Percentiles rank a stretch among this genome's conserved stretches.
Conservation (phyloP, 2,797 vertebrate genomes). For the Clarias platycephalus region DNA sequence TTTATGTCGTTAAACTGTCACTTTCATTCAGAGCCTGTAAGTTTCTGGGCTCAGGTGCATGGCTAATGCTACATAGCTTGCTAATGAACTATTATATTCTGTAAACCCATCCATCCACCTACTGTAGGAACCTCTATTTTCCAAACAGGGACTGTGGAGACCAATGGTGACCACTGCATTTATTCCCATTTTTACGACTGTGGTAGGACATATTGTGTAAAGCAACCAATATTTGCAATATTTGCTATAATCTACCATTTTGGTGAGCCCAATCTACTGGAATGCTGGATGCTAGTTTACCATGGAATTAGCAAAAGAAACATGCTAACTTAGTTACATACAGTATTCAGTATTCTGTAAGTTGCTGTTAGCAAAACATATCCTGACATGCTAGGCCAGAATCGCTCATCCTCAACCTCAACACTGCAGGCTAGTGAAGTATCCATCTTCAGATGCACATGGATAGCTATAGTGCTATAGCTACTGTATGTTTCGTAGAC, state of each 20-base stretch:
- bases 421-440: not conserved
- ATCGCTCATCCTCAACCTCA: not conserved
- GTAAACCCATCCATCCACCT: no score
- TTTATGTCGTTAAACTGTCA: not conserved
- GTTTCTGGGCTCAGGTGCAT: not conserved
- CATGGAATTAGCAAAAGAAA: not conserved
- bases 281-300: not conserved
- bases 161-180: no score
- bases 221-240: not conserved
- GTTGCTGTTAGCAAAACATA: not conserved
- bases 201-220: no score
- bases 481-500: no score
- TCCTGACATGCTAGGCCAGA: not conserved
- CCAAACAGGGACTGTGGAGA: no score
- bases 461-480: not conserved
- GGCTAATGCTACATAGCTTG: not conserved
- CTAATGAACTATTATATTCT: not conserved
- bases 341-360: no score
- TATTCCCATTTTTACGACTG: no score
- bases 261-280: not conserved
- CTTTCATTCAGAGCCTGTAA: not conserved
- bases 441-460: not conserved
- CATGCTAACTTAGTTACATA: not conserved
- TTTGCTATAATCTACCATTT: not conserved
- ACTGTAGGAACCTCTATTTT: no score